Base-by-base conservation (phyloP, 2,888 invertebrate genomes). In the Ochropacha duplaris region DNA sequence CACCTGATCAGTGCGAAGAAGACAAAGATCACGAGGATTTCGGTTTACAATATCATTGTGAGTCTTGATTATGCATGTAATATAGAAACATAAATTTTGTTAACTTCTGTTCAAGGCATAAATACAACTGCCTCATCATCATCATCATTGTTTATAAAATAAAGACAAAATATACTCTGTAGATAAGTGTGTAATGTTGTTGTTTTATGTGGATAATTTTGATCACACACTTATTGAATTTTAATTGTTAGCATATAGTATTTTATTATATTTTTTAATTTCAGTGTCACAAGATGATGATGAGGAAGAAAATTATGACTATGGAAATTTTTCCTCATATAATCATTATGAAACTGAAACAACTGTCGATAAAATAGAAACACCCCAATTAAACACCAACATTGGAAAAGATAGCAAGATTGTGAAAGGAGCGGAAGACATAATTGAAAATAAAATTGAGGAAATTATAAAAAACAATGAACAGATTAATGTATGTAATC, bases 1-100 rank as follows among this genome's bases (percentile, higher is more conserved):
- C 95, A 60, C 92, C 94, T 60, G 94, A 95, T 67, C 94, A 94
- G 74, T 94, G 94, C 63, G 95, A 94, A 57, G 94, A 94, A 61
- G 94, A 95, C 61, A 94, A 94, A 78, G 95, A 95, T 59, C 81
- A 79, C 57, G 91, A 88, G 66, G 92, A 93, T 65, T 92, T 88
- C 69, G 91, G 89, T 76, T 72, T 91, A 64, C 79, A 84, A 54
- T 93, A 93, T 68, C 87, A 82, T 73, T 78, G 93, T 93, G 75
- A 88, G 92, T 87, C 36, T 22, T 50, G 24, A 54, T 51, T 1
- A 36, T 24, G 22, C 19, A 9, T 36, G 0, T 6, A 36, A 1
- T 36, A 55, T 50, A 34, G 4, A 54, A 55, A 57, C 28, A 34
- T 49, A 12, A 56, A 59, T 55, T 22, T 57, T 64, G 3, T 31